Percentiles rank a stretch among this genome's conserved stretches.
phyloP scores from a whole-genome alignment of 1,140 invertebrate genomes.

The Platorchestia sp. region DNA sequence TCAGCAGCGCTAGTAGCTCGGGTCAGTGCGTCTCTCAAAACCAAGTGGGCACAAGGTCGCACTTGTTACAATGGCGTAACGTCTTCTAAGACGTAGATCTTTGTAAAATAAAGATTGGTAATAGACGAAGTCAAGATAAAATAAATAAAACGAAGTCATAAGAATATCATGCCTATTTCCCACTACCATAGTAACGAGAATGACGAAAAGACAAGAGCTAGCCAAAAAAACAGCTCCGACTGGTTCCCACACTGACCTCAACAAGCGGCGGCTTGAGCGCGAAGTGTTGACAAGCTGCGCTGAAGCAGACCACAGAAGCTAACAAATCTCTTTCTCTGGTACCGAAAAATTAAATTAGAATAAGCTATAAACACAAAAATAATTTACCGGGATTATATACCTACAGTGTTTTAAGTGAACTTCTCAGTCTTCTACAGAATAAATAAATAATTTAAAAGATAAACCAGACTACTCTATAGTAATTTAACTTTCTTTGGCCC shows the following conservation, averaged over 20 bases:
- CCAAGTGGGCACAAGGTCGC: too few species aligned
- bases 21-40: too few species aligned
- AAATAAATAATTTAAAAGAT: background rate
- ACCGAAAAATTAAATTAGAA: too few species aligned
- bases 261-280: background rate
- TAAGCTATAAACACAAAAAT: too few species aligned
- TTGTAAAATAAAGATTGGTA: background rate
- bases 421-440: background rate
- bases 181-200: background rate
- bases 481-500: background rate
- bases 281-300: background rate
- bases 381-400: too few species aligned
- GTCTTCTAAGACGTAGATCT: too few species aligned
- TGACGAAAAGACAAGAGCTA: background rate
- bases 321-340: background rate
- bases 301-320: background rate
- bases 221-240: background rate
- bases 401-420: background rate
- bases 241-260: background rate
- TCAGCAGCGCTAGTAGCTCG: too few species aligned
- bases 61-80: too few species aligned
- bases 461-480: background rate
- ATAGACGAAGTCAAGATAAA: background rate
- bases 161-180: background rate
- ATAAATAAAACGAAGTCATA: background rate